phyloP scores from a whole-genome alignment of 2,113 vertebrate species.

The Coryphaenoides rupestris region DNA sequence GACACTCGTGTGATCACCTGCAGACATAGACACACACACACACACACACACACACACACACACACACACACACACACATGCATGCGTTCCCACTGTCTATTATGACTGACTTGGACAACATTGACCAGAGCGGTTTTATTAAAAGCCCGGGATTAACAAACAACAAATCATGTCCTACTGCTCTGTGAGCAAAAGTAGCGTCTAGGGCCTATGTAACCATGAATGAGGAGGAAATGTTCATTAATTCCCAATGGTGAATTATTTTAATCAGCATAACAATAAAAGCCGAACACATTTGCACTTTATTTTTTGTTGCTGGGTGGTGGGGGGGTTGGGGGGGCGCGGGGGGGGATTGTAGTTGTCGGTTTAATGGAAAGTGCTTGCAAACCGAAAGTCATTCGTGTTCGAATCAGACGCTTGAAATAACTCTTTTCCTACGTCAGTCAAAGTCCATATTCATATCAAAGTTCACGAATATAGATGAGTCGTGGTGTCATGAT shows the following conservation, averaged over 20 bases:
- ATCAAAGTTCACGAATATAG: background rate
- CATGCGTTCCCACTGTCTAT: slow-evolving; percentile 7
- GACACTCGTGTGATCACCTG: background rate
- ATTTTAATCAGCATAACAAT: too few relatives aligned
- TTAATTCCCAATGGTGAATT: too few relatives aligned
- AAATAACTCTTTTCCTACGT: slow-evolving; percentile 7
- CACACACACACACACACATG: slow-evolving; percentile 9
- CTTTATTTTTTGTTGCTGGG: too few relatives aligned
- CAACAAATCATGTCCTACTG: slow-evolving; percentile 35
- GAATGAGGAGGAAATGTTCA: slow-evolving; percentile 14
- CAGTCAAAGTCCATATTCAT: background rate
- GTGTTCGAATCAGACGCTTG: slow-evolving; percentile 43
- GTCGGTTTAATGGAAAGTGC: background rate
- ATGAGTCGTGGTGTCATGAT: too few relatives aligned
- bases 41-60: slow-evolving; percentile 9
- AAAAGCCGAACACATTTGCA: too few relatives aligned
- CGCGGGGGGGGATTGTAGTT: slow-evolving; percentile 11
- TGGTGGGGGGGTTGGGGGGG: too few relatives aligned
- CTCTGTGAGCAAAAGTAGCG: slow-evolving; percentile 37
- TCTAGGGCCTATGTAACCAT: slow-evolving; percentile 16
- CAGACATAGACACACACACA: slow-evolving; percentile 6
- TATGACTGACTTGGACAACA: slow-evolving; percentile 18
- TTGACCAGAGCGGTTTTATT: slow-evolving; percentile 52
- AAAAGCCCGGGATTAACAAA: slow-evolving; percentile 55
- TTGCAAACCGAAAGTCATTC: slow-evolving; percentile 20